Percentiles rank a stretch among this genome's conserved stretches.
Evolutionary conservation across 2,113 vertebrate species (phyloP).

Genomic region (Larimichthys crocea): DNA sequence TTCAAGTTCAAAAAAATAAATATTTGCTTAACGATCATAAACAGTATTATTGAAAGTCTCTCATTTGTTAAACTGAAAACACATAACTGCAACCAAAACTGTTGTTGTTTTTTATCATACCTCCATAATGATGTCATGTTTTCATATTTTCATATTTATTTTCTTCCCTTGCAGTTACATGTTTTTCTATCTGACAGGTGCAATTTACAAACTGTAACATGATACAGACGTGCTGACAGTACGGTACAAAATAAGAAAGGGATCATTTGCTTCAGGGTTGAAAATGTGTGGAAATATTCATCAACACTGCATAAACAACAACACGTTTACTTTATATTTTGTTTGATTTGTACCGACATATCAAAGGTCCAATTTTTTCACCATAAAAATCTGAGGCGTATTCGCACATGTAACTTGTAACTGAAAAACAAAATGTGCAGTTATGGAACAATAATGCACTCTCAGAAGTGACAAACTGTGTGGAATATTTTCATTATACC

Average conservation of each 20-base stretch:
- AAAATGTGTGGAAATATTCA: constrained; percentile 1
- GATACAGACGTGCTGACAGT: constrained; percentile 1
- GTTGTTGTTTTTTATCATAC: not conserved
- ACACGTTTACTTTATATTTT: not conserved
- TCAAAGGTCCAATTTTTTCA: not conserved
- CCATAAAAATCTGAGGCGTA: not conserved
- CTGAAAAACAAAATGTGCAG: not conserved
- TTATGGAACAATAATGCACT: not conserved
- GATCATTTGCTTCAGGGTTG: not conserved
- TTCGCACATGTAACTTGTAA: not conserved
- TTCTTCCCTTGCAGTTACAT: constrained; percentile 16
- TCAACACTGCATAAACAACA: constrained; percentile 25
- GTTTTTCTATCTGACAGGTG: constrained; percentile 14
- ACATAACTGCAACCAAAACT: not conserved
- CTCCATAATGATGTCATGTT: not conserved
- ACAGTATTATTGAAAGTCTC: constrained; percentile 7
- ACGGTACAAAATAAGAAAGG: constrained; percentile 8
- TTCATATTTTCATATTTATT: not conserved
- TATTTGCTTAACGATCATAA: constrained; percentile 5
- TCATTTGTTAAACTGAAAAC: constrained; percentile 19
- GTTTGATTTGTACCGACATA: not conserved
- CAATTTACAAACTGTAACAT: not conserved
- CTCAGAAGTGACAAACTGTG: not conserved
- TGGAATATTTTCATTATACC: not conserved
- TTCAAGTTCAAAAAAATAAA: constrained; percentile 54